These are phyloP conservation scores for Theonella swinhoei DNA, from an alignment of 37 sponge, comb jelly and placozoan genomes.

Conservation along the genomic window DNA sequence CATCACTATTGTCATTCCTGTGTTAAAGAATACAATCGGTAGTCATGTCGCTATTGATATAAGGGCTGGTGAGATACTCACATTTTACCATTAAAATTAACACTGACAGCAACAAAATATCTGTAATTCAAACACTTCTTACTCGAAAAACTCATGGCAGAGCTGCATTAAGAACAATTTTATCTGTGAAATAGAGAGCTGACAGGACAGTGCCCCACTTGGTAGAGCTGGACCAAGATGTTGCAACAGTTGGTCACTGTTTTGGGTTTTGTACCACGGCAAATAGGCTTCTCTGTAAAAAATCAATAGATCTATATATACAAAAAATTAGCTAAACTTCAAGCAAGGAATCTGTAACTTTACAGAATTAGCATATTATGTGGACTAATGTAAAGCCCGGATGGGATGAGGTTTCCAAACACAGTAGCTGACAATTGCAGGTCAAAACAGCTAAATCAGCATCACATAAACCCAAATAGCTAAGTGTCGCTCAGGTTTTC, in stretches of 20 bases:
- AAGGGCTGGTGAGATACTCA: no score
- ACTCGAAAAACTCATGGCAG: background rate
- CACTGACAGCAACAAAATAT: no score
- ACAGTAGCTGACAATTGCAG: no score
- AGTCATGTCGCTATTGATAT: no score
- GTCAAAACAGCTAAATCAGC: no score
- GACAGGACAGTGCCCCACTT: background rate
- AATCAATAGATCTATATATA: background rate
- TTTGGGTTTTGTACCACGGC: conserved; percentile 1
- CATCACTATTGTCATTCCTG: background rate
- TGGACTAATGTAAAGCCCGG: no score
- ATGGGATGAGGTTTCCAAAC: background rate
- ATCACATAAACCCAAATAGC: no score
- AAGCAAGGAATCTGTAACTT: background rate
- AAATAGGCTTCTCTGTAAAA: conserved; percentile 2
- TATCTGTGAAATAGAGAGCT: background rate
- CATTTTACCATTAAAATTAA: background rate
- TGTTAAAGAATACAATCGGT: no score
- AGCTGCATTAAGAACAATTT: background rate
- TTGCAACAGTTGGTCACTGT: conserved; percentile 6
- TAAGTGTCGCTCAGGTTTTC: no score
- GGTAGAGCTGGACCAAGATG: conserved; percentile 12
- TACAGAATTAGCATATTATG: no score
- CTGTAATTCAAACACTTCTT: background rate
- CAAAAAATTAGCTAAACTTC: background rate